Evolutionary conservation across 2,113 vertebrate species (phyloP), one percentile per base, ranked within the genome.

Genomic region (Seriola dumerili): DNA sequence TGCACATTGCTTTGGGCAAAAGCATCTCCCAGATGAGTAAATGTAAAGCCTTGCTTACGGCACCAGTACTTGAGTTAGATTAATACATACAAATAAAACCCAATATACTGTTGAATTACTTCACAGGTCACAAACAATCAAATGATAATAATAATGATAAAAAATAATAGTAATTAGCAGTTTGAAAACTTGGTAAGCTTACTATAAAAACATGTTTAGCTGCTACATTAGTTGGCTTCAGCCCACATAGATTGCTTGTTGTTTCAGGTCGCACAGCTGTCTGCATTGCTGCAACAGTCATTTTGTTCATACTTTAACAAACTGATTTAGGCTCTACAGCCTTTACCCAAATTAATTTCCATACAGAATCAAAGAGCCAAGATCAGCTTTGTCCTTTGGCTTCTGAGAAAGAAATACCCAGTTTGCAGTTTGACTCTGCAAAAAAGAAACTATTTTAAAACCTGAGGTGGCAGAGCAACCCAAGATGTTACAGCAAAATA

Each of bases 241-340:
- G 23, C 63, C 48, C 1, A 19, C 42, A 52, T 12, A 32, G 32
- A 61, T 32, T 23, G 50, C n/a, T 66, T 40, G 58, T 65, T 61
- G 38, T 76, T 61, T 13, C 64, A 40, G 67, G 62, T 71, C 59
- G 29, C 73, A 21, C 64, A 42, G 58, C 36, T 67, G 34, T 70
- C 71, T 71, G 59, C 40, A 52, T 32, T 42, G 23, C 34, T 65
- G 65, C 44, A 70, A 76, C 36, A 61, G 50, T 6, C n/a, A 58
- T 81, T 78, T 78, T 76, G 52, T 61, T 58, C 57, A 66, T 63
- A 61, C 36, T 21, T 62, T 81, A 29, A 72, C 73, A 55, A 72
- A 78, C 62, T 78, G 66, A 76, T 69, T 66, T 25, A 61, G 25
- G 36, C 72, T 78, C 34, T 25, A 12, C 68, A 66, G 52, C 48